phyloP scores from a whole-genome alignment of 2,888 invertebrate genomes.

The Polydrusus cervinus region DNA sequence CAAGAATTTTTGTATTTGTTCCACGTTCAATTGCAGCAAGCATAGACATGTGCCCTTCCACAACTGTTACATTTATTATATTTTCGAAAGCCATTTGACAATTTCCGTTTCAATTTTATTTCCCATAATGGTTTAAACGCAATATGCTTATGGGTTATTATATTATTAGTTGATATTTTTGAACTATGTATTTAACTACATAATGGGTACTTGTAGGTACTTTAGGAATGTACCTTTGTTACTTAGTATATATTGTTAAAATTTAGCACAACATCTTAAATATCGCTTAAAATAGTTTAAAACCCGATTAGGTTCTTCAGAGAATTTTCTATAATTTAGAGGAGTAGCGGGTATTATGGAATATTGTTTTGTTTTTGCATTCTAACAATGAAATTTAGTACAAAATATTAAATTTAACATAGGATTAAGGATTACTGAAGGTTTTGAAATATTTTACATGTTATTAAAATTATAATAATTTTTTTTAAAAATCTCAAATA shows the following conservation, averaged over 20 bases:
- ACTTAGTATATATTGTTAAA: background rate
- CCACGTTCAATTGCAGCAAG: slow-evolving; percentile 41
- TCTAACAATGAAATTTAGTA: no score
- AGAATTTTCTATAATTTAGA: background rate
- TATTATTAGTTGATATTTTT: slow-evolving; percentile 29
- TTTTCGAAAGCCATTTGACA: slow-evolving; percentile 40
- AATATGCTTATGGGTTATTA: slow-evolving; percentile 23
- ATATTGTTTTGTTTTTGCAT: no score
- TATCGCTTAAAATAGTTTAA: background rate
- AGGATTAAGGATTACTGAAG: no score
- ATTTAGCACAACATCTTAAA: no score
- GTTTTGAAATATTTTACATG: no score
- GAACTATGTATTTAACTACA: slow-evolving; percentile 15
- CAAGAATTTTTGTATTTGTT: slow-evolving; percentile 45
- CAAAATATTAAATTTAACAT: no score
- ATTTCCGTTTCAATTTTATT: slow-evolving; percentile 38
- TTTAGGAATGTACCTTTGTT: background rate
- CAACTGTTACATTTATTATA: slow-evolving; percentile 48
- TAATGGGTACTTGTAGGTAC: slow-evolving; percentile 8
- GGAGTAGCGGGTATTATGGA: no score
- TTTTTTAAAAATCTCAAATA: no score
- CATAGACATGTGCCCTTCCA: slow-evolving; percentile 47
- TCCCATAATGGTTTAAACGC: slow-evolving; percentile 30
- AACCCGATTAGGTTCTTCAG: background rate
- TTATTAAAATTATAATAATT: no score